Evolutionary conservation across 2,888 invertebrate genomes (phyloP), one percentile per base, ranked within the genome.

Genomic region (Apotomis capreana): DNA sequence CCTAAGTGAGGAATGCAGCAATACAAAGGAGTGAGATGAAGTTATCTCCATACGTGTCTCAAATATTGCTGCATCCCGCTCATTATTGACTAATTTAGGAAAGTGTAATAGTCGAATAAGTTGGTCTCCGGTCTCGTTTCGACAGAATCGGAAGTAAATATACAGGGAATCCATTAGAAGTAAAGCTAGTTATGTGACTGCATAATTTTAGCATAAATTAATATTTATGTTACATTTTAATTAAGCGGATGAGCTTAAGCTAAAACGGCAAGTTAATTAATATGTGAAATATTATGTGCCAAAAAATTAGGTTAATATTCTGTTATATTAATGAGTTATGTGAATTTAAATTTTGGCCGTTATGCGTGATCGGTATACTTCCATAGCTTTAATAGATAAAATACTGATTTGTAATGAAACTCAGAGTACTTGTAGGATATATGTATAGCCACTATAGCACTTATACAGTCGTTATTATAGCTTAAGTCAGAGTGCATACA

Each of bases 291-390:
- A 65, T 70, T 70, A 52, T 52, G 59, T 60, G 54, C 51, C 9
- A 64, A 64, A 54, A 54, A 69, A 70, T 58, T 64, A 46, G 70
- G 70, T 70, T 64, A 70, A 61, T 49, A 49, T 36, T 26, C 49
- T 49, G 36, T n/a, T 36, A 49, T 12, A 61, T 49, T 12, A 49
- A 3, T 13, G 26, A 49, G 5, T n/a, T 49, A 36, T 58, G 6
- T 10, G 12, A 57, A 57, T 36, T 37, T 4, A 40, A 6, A 37
- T n/a, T 37, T 0, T n/a, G 5, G 3, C 58, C 49, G 49, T 49
- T 49, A 49, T 49, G 49, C 8, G 9, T 49, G 10, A 49, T 9
- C 9, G 49, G 49, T 49, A 49, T 9, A 49, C 49, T 49, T 49
- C 9, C 8, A 8, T 10, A 10, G 9, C 9, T 49, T 49, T 49